Percentiles rank a stretch among this genome's conserved stretches.
Conservation (phyloP, 2,888 invertebrate genomes). For the Parnassius mnemosyne region DNA sequence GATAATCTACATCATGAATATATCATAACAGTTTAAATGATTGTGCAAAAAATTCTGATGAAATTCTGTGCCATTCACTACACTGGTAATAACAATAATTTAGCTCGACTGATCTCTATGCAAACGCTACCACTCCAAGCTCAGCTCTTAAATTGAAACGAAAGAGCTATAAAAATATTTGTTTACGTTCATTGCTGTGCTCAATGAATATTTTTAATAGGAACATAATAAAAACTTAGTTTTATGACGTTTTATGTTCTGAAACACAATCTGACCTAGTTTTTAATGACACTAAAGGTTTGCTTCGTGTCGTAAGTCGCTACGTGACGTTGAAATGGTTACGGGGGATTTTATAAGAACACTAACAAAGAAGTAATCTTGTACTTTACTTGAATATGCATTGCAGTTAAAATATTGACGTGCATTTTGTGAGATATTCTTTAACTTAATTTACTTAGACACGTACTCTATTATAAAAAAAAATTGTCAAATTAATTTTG, state of each 20-base stretch:
- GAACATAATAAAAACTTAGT: conserved; percentile 41
- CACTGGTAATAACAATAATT: too few relatives aligned
- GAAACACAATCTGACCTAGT: conserved; percentile 39
- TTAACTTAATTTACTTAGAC: too few relatives aligned
- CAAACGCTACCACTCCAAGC: not conserved
- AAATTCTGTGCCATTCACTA: not conserved
- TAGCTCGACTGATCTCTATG: not conserved
- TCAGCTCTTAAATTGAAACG: conserved; percentile 11
- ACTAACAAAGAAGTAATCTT: conserved; percentile 20
- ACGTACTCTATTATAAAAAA: too few relatives aligned
- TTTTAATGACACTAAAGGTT: conserved; percentile 33
- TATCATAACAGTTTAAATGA: too few relatives aligned
- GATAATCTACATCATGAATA: too few relatives aligned
- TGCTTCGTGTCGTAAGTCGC: conserved; percentile 29
- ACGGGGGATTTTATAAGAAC: conserved; percentile 28
- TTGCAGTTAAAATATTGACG: not conserved
- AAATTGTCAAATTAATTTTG: not conserved
- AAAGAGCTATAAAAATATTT: conserved; percentile 42
- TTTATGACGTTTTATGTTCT: conserved; percentile 28
- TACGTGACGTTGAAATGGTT: conserved; percentile 40
- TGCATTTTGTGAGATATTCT: too few relatives aligned
- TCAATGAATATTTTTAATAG: conserved; percentile 46
- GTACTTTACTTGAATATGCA: conserved; percentile 12
- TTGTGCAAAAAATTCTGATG: too few relatives aligned
- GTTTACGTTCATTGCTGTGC: conserved; percentile 36